Evolutionary conservation across 2,113 vertebrate species (phyloP).

Genomic region (Microcebus griseorufus): DNA sequence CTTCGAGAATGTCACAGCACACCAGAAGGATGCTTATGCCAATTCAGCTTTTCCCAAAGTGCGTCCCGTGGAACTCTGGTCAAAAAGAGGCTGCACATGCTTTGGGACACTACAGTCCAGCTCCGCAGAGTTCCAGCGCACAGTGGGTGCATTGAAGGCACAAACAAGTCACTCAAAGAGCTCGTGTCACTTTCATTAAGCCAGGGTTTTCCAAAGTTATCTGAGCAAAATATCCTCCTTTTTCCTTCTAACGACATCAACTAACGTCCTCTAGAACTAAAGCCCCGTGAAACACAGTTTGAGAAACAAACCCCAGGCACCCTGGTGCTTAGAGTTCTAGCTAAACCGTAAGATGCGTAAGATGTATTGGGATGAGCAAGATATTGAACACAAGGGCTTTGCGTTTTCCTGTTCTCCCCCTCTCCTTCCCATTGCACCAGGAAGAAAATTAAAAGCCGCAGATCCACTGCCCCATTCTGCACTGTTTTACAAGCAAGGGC

Average conservation of each 20-base stretch:
- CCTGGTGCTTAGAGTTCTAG: background rate
- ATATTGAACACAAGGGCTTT: no score
- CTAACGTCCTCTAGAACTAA: background rate
- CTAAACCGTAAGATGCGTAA: background rate
- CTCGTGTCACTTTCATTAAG: background rate
- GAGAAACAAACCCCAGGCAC: background rate
- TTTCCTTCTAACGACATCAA: background rate
- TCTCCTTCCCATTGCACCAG: background rate
- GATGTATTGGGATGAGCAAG: background rate
- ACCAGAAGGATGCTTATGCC: no score
- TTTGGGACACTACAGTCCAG: background rate
- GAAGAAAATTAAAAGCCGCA: background rate
- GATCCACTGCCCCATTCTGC: background rate
- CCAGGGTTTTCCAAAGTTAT: background rate
- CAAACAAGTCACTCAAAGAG: background rate
- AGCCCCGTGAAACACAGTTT: background rate
- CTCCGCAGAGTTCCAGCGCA: background rate
- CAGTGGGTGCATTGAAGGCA: background rate
- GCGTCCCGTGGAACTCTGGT: background rate
- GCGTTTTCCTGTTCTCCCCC: background rate
- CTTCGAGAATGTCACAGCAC: background rate
- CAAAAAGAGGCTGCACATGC: background rate
- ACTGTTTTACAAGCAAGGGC: background rate
- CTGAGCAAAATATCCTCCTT: background rate
- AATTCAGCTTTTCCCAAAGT: background rate